These are phyloP conservation scores for Dendrolimus houi DNA, from an alignment of 2,888 invertebrate genomes.

Conservation along the genomic window DNA sequence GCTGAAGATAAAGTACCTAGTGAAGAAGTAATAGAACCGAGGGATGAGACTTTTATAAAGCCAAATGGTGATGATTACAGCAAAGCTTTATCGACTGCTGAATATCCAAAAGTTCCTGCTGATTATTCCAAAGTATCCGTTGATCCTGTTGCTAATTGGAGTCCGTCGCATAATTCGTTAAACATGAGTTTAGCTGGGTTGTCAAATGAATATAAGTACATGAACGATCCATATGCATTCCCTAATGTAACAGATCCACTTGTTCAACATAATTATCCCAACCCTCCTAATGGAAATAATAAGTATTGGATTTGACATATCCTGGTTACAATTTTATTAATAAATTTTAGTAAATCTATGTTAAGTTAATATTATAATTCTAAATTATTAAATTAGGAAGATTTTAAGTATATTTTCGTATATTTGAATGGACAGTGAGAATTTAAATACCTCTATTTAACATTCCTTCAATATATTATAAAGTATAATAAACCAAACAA, in stretches of 20 bases:
- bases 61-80: slow-evolving; percentile 50
- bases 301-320: slow-evolving; percentile 71
- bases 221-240: slow-evolving; percentile 69
- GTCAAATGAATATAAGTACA: slow-evolving; percentile 68
- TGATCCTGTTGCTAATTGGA: slow-evolving; percentile 74
- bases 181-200: slow-evolving; percentile 68
- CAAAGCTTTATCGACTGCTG: slow-evolving; percentile 61
- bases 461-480: slow-evolving; percentile 57
- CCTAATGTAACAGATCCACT: slow-evolving; percentile 63
- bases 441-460: slow-evolving; percentile 55
- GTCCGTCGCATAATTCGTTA: slow-evolving; percentile 63
- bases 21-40: slow-evolving; percentile 58
- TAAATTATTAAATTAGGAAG: slow-evolving; percentile 10
- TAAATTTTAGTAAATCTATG: slow-evolving; percentile 17
- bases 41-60: slow-evolving; percentile 59
- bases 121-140: slow-evolving; percentile 65
- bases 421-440: slow-evolving; percentile 35
- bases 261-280: slow-evolving; percentile 62
- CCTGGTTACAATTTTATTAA: slow-evolving; percentile 11
- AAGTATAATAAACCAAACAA: slow-evolving; percentile 60
- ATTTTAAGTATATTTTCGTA: slow-evolving; percentile 24
- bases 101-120: slow-evolving; percentile 76
- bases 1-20: slow-evolving; percentile 53
- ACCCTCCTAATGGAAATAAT: slow-evolving; percentile 56
- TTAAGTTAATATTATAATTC: slow-evolving; percentile 2